These are phyloP conservation scores for Meloidogyne hapla DNA, from an alignment of 1,140 invertebrate genomes.

Conservation along the genomic window DNA sequence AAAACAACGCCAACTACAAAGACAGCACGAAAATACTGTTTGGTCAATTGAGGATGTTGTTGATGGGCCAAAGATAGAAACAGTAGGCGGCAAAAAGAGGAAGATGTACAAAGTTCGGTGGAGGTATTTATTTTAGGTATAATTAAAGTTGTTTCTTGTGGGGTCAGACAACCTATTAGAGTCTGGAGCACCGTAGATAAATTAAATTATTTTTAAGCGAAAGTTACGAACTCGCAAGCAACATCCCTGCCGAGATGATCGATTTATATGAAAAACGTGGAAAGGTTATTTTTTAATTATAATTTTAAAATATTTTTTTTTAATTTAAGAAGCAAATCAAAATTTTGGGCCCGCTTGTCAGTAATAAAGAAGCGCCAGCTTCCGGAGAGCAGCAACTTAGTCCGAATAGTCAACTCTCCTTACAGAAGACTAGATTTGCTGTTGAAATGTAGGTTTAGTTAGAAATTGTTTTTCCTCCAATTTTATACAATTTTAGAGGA, in stretches of 20 bases:
- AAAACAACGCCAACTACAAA: background rate
- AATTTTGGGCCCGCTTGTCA: constrained; percentile 21
- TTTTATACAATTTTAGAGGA: constrained; percentile 2
- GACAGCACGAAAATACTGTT: constrained; percentile 2
- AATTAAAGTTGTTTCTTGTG: too few relatives aligned
- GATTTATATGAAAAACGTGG: constrained; percentile 26
- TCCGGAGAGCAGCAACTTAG: background rate
- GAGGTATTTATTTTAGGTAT: background rate
- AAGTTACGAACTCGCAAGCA: constrained; percentile 28
- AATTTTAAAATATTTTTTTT: background rate
- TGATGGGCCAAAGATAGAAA: constrained; percentile 22
- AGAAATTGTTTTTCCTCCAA: background rate
- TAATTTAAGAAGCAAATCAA: constrained; percentile 14
- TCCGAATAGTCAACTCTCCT: constrained; percentile 1
- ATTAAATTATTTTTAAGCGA: constrained; percentile 9
- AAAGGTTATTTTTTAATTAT: constrained; percentile 18
- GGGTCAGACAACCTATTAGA: background rate
- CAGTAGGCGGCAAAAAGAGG: background rate
- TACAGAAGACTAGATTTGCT: constrained; percentile 26
- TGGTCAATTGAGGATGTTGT: constrained; percentile 28
- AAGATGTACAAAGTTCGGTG: constrained; percentile 27
- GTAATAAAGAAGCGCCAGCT: background rate
- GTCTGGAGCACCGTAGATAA: background rate
- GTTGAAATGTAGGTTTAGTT: constrained; percentile 5
- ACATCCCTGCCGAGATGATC: constrained; percentile 16